Conservation (phyloP, 1,140 invertebrate genomes). For the Monochamus saltuarius region DNA sequence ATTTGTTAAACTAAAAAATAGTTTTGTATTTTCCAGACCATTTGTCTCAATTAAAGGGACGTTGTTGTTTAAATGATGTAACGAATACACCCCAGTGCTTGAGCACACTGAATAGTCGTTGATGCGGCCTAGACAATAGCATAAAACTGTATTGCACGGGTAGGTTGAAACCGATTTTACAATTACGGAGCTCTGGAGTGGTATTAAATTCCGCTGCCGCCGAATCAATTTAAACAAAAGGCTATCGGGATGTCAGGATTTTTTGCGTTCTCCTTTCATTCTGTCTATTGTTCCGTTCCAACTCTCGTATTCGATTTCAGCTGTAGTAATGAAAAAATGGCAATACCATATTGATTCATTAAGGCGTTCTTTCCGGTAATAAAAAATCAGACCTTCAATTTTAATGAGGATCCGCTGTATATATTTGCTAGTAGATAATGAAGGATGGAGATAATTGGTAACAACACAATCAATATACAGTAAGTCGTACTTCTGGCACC, state of each 20-base stretch:
- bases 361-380: slow-evolving; percentile 15
- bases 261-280: slow-evolving; percentile 31
- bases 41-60: not conserved
- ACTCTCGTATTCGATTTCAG: slow-evolving; percentile 11
- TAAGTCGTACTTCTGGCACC: slow-evolving; percentile 5
- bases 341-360: slow-evolving; percentile 19
- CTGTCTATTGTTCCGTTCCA: slow-evolving; percentile 20
- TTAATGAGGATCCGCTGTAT: slow-evolving; percentile 18
- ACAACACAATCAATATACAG: not conserved
- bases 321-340: slow-evolving; percentile 10
- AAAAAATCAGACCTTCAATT: slow-evolving; percentile 5
- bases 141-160: slow-evolving; percentile 1
- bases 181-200: slow-evolving; percentile 42
- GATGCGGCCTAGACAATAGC: slow-evolving; percentile 1
- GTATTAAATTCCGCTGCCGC: slow-evolving; percentile 46
- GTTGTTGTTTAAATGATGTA: not conserved
- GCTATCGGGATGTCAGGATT: slow-evolving; percentile 33
- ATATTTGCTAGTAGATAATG: not conserved
- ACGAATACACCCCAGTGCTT: not conserved
- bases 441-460: no score
- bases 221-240: slow-evolving; percentile 47
- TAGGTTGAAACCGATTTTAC: slow-evolving; percentile 32
- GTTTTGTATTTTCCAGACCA: not conserved
- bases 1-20: not conserved
- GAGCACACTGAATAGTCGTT: not conserved